Evolutionary conservation across 37 sponge, comb jelly and placozoan genomes (phyloP), one percentile per base, ranked within the genome.

Genomic region (Eunapius fragilis): DNA sequence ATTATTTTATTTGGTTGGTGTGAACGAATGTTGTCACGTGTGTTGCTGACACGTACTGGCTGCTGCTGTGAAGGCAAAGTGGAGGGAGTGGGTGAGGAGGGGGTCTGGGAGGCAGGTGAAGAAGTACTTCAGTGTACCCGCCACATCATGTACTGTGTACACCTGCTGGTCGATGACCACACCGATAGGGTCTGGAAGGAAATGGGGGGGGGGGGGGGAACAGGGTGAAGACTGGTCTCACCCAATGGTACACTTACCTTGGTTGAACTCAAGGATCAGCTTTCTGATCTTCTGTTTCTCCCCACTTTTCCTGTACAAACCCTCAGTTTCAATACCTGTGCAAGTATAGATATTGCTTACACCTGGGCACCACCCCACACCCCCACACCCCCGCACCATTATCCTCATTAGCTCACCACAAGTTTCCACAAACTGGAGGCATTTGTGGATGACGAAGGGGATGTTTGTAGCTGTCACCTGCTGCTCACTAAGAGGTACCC

Each of bases 61-160:
- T 7, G 87, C 87, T 1, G 69, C 68, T 22, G 93, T 84, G 84
- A 96, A 91, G n/a, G 73, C 67, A 0, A 25, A 70, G 31, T 89
- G 89, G 70, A 93, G 87, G 0, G 75, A 27, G 23, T 87, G 86
- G 19, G 97, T 96, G 31, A 96, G 86, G 27, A 96, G 88, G 36
- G 97, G 93, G 76, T 94, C 93, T 19, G 97, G 97, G 27, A 96
- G 77, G 28, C 76, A 84, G 17, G 91, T 74, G 67, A 96, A 84
- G 81, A 94, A 96, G 58, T 87, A 86, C 85, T 96, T 96, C 47
- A 96, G 36, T 19, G 85, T 41, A 14, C 93, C 95, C 1, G 97
- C 78, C 11, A 96, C 97, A 76, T 96, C 97, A 68, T 96, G 93
- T 19, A 96, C 95, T 19, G 87, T 79, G 86, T 92, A 94, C 50